A percentile compares a stretch with the other conserved stretches of the same genome.
These are phyloP conservation scores for Catocala fraxini DNA, from an alignment of 2,888 invertebrate genomes.

Conservation along the genomic window DNA sequence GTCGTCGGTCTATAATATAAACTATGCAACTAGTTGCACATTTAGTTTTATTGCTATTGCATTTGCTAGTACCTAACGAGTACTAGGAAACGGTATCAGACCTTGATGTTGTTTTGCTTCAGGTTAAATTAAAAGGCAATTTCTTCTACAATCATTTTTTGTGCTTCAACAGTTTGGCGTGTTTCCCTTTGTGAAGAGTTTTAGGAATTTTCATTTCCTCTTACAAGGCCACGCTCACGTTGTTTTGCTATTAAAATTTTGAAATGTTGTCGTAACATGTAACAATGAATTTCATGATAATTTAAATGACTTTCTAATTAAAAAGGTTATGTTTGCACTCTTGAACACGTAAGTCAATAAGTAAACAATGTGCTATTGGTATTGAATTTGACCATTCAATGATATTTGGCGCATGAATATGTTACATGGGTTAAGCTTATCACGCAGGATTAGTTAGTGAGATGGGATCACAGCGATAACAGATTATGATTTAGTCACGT, in stretches of 20 bases:
- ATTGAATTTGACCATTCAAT: background rate
- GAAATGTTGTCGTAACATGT: background rate
- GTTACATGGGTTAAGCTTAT: constrained; percentile 53
- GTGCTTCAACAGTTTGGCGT: constrained; percentile 4
- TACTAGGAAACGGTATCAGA: constrained; percentile 45
- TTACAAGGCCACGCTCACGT: background rate
- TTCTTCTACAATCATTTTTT: constrained; percentile 21
- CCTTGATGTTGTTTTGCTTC: constrained; percentile 40
- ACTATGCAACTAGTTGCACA: constrained; percentile 43
- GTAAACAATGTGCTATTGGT: background rate
- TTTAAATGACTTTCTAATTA: too few relatives aligned
- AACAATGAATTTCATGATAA: background rate
- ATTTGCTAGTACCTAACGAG: constrained; percentile 23
- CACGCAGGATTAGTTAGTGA: constrained; percentile 54
- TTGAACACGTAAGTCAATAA: too few relatives aligned
- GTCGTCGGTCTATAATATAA: constrained; percentile 47
- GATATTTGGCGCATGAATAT: constrained; percentile 17
- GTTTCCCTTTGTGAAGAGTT: constrained; percentile 11
- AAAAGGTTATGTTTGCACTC: too few relatives aligned
- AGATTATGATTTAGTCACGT: constrained; percentile 62
- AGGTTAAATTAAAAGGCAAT: constrained; percentile 32
- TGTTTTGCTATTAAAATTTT: background rate
- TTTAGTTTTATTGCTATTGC: constrained; percentile 40
- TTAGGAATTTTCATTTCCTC: constrained; percentile 17
- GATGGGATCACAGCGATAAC: constrained; percentile 44